Evolutionary conservation across 2,888 invertebrate species (phyloP).

Genomic region (Eurois occulta): DNA sequence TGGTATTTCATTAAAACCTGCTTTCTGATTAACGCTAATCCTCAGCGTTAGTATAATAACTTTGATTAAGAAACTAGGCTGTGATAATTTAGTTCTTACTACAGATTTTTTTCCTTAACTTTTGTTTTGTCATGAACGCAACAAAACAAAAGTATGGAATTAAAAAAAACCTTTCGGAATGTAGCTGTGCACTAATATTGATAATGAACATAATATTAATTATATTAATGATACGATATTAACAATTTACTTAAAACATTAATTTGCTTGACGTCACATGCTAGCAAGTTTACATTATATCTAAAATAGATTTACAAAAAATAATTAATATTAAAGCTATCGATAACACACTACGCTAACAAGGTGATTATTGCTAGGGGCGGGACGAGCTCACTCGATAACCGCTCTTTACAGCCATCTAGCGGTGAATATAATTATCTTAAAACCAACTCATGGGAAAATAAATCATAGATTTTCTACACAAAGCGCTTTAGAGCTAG

Average conservation of each 20-base stretch:
- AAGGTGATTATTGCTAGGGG: constrained; percentile 84
- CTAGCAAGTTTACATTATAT: background rate
- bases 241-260: background rate
- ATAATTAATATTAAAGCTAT: constrained; percentile 18
- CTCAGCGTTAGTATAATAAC: background rate
- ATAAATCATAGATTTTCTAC: constrained; percentile 71
- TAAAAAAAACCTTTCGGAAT: background rate
- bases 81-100: no score
- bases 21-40: background rate
- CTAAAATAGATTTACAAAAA: background rate
- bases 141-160: background rate
- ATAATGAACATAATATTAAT: background rate
- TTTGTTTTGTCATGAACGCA: background rate
- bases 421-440: constrained; percentile 81
- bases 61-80: background rate
- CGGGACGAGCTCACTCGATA: constrained; percentile 80
- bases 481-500: constrained; percentile 57
- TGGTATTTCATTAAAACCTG: background rate
- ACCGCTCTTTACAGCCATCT: constrained; percentile 77
- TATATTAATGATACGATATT: background rate
- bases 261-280: background rate
- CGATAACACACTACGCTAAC: constrained; percentile 71
- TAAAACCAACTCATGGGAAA: constrained; percentile 81
- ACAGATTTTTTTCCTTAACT: background rate
- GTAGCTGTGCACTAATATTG: background rate